Percentiles rank a stretch among this genome's conserved stretches.
Conservation (phyloP, 2,113 vertebrate genomes). For the Oxyura jamaicensis region DNA sequence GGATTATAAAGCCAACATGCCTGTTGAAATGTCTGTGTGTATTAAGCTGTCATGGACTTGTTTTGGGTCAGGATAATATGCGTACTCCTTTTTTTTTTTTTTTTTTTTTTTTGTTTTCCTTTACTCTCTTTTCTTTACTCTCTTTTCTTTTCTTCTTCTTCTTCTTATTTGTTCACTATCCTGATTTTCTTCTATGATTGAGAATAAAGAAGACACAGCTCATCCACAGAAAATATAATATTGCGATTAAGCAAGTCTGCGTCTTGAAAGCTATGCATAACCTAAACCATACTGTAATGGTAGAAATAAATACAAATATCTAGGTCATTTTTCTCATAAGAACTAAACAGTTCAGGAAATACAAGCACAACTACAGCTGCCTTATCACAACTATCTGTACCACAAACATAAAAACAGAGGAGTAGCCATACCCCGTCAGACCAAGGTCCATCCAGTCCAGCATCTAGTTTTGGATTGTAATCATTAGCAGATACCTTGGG, state of each 20-base stretch:
- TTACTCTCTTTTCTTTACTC: not conserved
- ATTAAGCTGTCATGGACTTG: slow-evolving; percentile 59
- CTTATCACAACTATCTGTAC: not conserved
- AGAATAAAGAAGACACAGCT: not conserved
- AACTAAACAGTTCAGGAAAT: not conserved
- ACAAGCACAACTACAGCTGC: not conserved
- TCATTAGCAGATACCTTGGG: not conserved
- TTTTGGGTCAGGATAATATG: slow-evolving; percentile 35
- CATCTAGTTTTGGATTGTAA: not conserved
- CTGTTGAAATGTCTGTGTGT: slow-evolving; percentile 67
- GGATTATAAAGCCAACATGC: slow-evolving; percentile 54
- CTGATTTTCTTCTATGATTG: not conserved
- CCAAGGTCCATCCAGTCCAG: not conserved
- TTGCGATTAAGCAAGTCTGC: not conserved
- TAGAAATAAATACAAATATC: not conserved
- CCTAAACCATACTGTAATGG: not conserved
- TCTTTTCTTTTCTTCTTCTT: not conserved
- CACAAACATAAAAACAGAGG: not conserved
- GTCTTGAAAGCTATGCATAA: not conserved
- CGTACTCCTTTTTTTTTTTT: slow-evolving; percentile 14
- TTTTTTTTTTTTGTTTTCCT: not conserved
- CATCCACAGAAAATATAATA: not conserved
- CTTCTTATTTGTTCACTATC: not conserved
- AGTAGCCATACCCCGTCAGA: not conserved
- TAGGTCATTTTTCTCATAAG: not conserved